These are phyloP conservation scores for Gulo gulo DNA, from an alignment of 2,113 vertebrate species.

Conservation along the genomic window DNA sequence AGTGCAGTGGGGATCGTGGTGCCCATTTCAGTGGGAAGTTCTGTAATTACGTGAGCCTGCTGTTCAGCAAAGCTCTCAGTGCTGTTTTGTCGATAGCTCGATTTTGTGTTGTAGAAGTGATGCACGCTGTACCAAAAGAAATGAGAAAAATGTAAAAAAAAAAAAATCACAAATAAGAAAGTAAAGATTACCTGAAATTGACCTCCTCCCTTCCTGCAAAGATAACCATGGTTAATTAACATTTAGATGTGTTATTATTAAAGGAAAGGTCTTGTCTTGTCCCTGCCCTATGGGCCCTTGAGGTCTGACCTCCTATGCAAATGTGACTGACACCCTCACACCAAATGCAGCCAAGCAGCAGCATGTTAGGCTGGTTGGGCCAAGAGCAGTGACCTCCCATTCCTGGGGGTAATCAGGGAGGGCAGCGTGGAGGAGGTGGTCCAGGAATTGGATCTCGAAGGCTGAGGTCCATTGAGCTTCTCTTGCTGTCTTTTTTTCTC, in stretches of 20 bases:
- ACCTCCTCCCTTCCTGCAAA: too few relatives aligned
- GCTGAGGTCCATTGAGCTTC: background rate
- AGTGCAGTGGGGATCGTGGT: accelerated
- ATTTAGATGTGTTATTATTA: background rate
- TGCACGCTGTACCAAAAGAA: background rate
- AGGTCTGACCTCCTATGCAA: background rate
- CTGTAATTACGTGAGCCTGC: background rate
- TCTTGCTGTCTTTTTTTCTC: background rate
- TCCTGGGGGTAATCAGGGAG: background rate
- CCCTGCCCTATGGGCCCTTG: background rate
- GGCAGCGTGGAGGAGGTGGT: background rate
- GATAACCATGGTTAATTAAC: background rate
- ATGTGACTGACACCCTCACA: background rate
- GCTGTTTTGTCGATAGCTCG: background rate
- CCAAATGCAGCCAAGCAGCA: background rate
- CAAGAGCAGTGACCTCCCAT: background rate
- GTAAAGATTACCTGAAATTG: background rate
- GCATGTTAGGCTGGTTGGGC: background rate
- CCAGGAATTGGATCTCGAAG: background rate
- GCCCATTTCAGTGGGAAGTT: background rate
- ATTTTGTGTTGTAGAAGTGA: background rate
- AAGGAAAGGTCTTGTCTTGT: background rate
- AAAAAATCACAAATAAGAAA: background rate
- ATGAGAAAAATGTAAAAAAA: background rate
- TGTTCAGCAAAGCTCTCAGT: background rate